Evolutionary conservation across 2,797 vertebrate genomes (phyloP).

Genomic region (Etheostoma perlongum): DNA sequence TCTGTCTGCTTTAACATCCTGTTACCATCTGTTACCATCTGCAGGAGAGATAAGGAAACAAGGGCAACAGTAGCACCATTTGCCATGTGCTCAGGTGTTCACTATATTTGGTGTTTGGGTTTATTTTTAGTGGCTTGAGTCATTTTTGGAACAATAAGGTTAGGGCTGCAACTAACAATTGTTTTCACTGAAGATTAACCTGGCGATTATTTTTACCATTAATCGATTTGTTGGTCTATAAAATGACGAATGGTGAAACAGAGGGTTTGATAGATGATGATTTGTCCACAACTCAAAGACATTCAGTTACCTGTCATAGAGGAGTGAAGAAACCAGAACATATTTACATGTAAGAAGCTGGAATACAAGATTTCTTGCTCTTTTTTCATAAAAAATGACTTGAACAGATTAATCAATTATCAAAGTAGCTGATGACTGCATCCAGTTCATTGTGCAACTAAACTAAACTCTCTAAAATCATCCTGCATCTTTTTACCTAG

Average conservation of each 20-base stretch:
- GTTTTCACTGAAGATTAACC: too few species aligned
- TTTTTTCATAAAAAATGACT: too few species aligned
- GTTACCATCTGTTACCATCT: constrained; percentile 68
- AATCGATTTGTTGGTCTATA: too few species aligned
- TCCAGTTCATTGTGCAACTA: not conserved
- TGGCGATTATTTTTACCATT: too few species aligned
- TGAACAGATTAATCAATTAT: too few species aligned
- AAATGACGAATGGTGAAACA: too few species aligned
- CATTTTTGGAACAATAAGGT: constrained; percentile 49
- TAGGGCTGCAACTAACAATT: not conserved
- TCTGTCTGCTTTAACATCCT: constrained; percentile 40
- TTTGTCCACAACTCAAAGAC: too few species aligned
- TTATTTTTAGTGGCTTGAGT: constrained; percentile 28
- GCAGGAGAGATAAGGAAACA: constrained; percentile 56
- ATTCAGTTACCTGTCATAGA: too few species aligned
- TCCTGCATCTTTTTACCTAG: not conserved
- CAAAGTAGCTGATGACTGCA: not conserved
- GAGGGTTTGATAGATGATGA: too few species aligned
- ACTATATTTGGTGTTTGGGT: constrained; percentile 18
- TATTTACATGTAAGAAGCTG: too few species aligned
- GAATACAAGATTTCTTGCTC: too few species aligned
- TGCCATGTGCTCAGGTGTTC: constrained; percentile 49
- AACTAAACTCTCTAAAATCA: not conserved
- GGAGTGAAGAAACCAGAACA: too few species aligned
- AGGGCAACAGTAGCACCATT: constrained; percentile 59